phyloP scores from a whole-genome alignment of 2,888 invertebrate species.

The Diaphora mendica region DNA sequence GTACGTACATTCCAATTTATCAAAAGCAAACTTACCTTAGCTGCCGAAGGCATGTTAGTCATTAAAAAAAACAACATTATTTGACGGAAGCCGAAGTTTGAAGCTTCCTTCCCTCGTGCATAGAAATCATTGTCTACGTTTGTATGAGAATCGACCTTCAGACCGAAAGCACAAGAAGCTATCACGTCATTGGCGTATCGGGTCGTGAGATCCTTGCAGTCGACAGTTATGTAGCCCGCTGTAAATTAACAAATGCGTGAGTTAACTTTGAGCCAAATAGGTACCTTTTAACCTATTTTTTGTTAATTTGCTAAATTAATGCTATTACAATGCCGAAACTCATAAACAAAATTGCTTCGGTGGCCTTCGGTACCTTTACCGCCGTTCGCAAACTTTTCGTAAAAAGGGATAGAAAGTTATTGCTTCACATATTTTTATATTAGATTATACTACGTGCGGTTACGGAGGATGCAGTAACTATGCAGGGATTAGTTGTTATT shows the following conservation, averaged over 20 bases:
- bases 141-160: slow-evolving; percentile 84
- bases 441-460: too few relatives aligned
- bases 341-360: too few relatives aligned
- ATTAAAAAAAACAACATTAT: slow-evolving; percentile 54
- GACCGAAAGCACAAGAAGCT: slow-evolving; percentile 83
- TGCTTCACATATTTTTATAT: too few relatives aligned
- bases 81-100: slow-evolving; percentile 58
- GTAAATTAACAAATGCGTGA: slow-evolving; percentile 3
- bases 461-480: too few relatives aligned
- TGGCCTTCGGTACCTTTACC: too few relatives aligned
- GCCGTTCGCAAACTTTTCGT: too few relatives aligned
- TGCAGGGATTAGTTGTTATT: too few relatives aligned
- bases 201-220: slow-evolving; percentile 77
- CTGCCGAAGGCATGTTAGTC: slow-evolving; percentile 48
- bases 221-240: slow-evolving; percentile 64
- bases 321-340: too few relatives aligned
- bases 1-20: not conserved
- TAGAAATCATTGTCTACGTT: slow-evolving; percentile 86
- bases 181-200: slow-evolving; percentile 84
- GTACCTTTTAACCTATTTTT: too few relatives aligned
- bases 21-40: slow-evolving; percentile 45
- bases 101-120: slow-evolving; percentile 77
- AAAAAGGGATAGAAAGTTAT: too few relatives aligned
- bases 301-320: not conserved
- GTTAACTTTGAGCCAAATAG: not conserved